A percentile compares a stretch with the other conserved stretches of the same genome.
phyloP scores from a whole-genome alignment of 1,140 invertebrate species.

The Eumaeus atala region DNA sequence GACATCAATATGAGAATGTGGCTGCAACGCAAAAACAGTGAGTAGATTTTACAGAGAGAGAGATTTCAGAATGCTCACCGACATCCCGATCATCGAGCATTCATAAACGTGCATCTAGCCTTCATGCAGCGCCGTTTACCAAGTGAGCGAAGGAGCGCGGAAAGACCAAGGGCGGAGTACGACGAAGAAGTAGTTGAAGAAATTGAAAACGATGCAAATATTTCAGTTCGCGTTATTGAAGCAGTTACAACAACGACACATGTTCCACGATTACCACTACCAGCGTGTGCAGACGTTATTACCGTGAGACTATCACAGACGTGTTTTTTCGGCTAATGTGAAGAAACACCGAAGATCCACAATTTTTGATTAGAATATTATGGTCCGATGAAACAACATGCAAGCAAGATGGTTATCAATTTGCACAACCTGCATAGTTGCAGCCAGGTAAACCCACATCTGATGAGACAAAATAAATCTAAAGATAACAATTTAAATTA shows the following conservation, averaged over 20 bases:
- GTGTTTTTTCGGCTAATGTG: constrained; percentile 5
- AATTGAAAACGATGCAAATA: too few species aligned
- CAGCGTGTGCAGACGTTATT: constrained; percentile 1
- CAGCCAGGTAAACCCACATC: background rate
- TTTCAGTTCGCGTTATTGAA: too few species aligned
- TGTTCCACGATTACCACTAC: background rate
- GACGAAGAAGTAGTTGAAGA: too few species aligned
- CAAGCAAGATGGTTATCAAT: constrained; percentile 11
- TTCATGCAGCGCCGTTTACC: too few species aligned
- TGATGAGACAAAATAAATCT: constrained; percentile 10
- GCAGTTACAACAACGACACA: background rate
- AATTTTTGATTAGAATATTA: constrained; percentile 7
- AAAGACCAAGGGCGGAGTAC: too few species aligned
- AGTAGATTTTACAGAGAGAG: too few species aligned
- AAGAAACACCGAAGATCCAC: constrained; percentile 1
- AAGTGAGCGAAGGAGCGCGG: too few species aligned
- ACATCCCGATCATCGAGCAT: too few species aligned
- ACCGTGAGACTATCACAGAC: constrained; percentile 1
- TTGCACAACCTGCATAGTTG: constrained; percentile 8
- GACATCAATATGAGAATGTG: too few species aligned
- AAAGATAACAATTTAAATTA: constrained; percentile 10
- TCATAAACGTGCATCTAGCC: too few species aligned
- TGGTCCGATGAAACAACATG: constrained; percentile 11
- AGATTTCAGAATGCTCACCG: too few species aligned
- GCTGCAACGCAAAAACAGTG: too few species aligned